Base-by-base conservation (phyloP, 1,140 invertebrate genomes). In the Reticulitermes speratus region DNA sequence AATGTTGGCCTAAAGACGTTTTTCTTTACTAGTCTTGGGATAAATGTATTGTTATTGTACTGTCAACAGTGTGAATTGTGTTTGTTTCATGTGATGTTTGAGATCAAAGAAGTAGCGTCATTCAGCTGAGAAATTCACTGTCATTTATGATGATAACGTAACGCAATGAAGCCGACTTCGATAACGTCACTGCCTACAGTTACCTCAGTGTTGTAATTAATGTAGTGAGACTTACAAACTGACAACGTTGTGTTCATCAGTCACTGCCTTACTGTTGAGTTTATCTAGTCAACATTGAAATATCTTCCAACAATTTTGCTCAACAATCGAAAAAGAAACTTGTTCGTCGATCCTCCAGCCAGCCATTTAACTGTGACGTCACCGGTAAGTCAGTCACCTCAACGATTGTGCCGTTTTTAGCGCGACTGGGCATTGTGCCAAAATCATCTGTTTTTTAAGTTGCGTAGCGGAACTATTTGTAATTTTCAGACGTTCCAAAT, bases 301-400 rank as follows among this genome's bases (percentile, higher is more conserved):
- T 65, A 75, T 75, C 65, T 75, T n/a, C n/a, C 65, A 75, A 75
- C 65, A 75, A 75, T 75, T 75, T 30, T 84, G 83, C 83, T 84
- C 83, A 84, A 52, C 83, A 75, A 30, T 75, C 45, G 48, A 84
- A 16, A 30, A 84, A 48, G 45, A 55, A 25, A 52, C 23, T 21
- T 52, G 83, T 52, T 48, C 83, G 83, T 48, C 83, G 83, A 52
- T 12, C 83, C n/a, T 48, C 83, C 83, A 21, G 83, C 83, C 83
- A 52, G 45, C 83, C 52, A 45, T 84, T 84, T 84, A 84, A 84
- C 45, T 52, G 44, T 84, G 83, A 84, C 83, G 83, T 84, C 83
- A 84, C 21, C 25, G 83, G 83, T 84, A 84, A 84, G 83, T 84
- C 83, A 84, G 44, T 84, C 44, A 84, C 83, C 83, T 52, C 44